Evolutionary conservation across 1,140 invertebrate genomes (phyloP).

Genomic region (Zophobas atratus): DNA sequence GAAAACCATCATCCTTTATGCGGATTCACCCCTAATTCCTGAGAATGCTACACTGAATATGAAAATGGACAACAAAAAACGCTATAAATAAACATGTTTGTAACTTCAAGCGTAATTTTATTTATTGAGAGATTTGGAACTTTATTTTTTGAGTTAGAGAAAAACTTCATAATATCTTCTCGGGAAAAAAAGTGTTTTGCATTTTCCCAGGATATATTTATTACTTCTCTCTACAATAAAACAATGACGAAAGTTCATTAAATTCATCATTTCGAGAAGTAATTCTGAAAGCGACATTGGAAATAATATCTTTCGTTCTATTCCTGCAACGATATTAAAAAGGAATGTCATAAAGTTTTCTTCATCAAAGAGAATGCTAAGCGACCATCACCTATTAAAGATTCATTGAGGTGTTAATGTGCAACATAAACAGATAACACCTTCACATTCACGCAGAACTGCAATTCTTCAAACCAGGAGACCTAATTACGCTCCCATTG

Average conservation of each 20-base stretch:
- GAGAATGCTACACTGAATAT: slow-evolving; percentile 4
- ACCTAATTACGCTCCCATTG: slow-evolving; percentile 15
- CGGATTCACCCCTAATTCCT: slow-evolving; percentile 24
- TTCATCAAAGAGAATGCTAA: background rate
- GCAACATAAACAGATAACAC: slow-evolving; percentile 13
- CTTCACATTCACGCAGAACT: slow-evolving; percentile 1
- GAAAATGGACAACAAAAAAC: slow-evolving; percentile 26
- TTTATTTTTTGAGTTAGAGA: background rate
- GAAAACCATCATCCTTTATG: slow-evolving; percentile 29
- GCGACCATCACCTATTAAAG: background rate
- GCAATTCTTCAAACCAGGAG: background rate
- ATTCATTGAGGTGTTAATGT: slow-evolving; percentile 7
- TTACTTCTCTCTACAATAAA: no score
- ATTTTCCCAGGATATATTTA: no score
- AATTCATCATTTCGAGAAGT: no score
- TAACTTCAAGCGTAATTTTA: background rate
- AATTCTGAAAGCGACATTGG: no score
- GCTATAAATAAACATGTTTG: slow-evolving; percentile 4
- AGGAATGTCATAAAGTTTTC: background rate
- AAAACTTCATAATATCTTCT: background rate
- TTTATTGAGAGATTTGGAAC: background rate
- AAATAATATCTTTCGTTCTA: no score
- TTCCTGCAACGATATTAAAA: background rate
- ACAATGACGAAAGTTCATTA: no score
- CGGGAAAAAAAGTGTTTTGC: no score